Evolutionary conservation across 2,797 vertebrate species (phyloP), one percentile per base, ranked within the genome.

Genomic region (Propithecus perrieri): DNA sequence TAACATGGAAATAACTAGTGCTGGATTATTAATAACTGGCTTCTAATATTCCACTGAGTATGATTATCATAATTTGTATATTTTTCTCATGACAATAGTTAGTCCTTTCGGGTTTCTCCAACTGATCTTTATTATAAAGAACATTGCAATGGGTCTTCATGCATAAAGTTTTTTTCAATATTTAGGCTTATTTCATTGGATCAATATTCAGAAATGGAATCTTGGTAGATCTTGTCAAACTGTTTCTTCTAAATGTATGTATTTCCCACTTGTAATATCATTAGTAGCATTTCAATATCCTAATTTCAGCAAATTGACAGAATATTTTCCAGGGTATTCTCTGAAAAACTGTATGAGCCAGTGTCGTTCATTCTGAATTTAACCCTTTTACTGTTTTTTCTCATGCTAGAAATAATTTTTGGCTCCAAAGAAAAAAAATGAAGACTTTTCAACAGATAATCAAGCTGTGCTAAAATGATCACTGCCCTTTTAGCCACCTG

Each of bases 11-110:
- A 91, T 92, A 85, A 91, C 46, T 38, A 85, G 26, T 5, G 22
- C 17, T 53, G 75, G 18, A 1, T 79, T 65, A 79, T 65, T 65
- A n/a, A 65, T 18, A 65, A 65, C 65, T 26, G 50, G 13, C 53
- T 87, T 2, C 26, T 71, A 85, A 55, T 83, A 96, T 38, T 71
- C 35, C 72, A 59, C n/a, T 69, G 48, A 85, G 9, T 17, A 69
- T 50, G 35, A 41, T 71, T 86, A 84, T 84, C 30, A 57, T 91
- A 15, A 63, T 85, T 92, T 80, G 18, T 38, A 30, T 87, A 84
- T 48, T 78, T 96, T 97, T 53, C 53, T 86, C 33, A 88, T 69
- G 4, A 83, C 33, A 91, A 85, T n/a, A 94, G 35, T 76, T 57
- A 28, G 12, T 57, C 41, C 57, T 89, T 95, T 91, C 10, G n/a